Conservation (phyloP, 2,797 vertebrate genomes). For the Mormyrops attenuatus region DNA sequence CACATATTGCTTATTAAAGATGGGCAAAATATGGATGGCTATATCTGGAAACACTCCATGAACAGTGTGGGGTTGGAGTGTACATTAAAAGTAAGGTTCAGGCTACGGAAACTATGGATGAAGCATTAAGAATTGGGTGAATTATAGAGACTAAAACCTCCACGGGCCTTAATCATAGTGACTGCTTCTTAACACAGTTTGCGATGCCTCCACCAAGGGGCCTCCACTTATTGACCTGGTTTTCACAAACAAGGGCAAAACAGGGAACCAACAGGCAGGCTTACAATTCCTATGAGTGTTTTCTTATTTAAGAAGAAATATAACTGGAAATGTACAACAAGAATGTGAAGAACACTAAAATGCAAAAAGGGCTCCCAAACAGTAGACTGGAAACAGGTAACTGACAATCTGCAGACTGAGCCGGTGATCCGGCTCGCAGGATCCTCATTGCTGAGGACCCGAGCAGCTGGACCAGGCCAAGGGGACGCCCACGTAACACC, state of each 20-base stretch:
- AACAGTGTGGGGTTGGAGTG: not conserved
- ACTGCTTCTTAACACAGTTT: not conserved
- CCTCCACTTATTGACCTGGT: not conserved
- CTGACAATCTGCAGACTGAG: not conserved
- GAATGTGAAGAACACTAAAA: not conserved
- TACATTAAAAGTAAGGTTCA: not conserved
- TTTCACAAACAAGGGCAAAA: not conserved
- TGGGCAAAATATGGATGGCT: not conserved
- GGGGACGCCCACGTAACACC: not conserved
- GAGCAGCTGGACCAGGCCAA: not conserved
- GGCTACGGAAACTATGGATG: not conserved
- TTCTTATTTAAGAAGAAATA: not conserved
- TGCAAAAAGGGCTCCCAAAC: not conserved
- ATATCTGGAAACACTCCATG: not conserved
- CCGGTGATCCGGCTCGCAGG: not conserved
- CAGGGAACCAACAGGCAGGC: not conserved
- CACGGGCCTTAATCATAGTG: not conserved
- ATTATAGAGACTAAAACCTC: not conserved
- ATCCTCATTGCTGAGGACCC: not conserved
- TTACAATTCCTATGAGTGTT: not conserved
- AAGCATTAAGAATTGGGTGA: not conserved
- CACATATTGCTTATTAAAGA: not conserved
- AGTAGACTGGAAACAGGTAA: not conserved
- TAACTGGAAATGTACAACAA: not conserved
- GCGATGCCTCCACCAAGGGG: not conserved